These are phyloP conservation scores for Mystacornis crossleyi DNA, from an alignment of 2,113 vertebrate species.

Conservation along the genomic window DNA sequence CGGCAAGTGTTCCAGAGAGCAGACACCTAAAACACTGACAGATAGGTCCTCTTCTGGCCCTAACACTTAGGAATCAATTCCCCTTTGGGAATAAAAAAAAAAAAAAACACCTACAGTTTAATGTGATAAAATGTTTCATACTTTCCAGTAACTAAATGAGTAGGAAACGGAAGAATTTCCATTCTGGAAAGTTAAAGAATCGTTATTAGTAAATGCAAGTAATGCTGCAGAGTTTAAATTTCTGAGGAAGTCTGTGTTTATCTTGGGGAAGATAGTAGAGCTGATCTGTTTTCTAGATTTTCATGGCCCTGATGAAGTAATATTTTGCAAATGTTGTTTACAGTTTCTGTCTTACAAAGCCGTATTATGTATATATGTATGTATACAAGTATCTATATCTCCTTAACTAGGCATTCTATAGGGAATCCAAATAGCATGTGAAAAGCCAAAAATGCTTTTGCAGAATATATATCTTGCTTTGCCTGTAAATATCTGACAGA, in stretches of 20 bases:
- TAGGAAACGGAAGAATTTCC: conserved; percentile 20
- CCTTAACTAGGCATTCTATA: not conserved
- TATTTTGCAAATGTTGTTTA: conserved; percentile 58
- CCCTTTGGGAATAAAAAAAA: not conserved
- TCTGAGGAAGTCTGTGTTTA: conserved; percentile 40
- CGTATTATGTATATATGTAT: not conserved
- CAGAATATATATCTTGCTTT: not conserved
- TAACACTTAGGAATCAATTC: not conserved
- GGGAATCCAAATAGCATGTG: not conserved
- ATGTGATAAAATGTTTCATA: not conserved
- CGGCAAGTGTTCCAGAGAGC: not conserved
- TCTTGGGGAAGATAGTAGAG: not conserved
- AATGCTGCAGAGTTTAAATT: not conserved
- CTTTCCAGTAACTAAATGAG: conserved; percentile 1
- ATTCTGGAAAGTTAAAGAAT: conserved; percentile 5
- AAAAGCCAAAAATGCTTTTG: not conserved
- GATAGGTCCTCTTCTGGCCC: not conserved
- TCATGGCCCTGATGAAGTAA: not conserved
- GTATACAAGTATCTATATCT: not conserved
- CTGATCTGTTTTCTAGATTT: conserved; percentile 20
- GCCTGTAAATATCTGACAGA: not conserved
- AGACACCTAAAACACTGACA: not conserved
- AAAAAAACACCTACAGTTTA: not conserved
- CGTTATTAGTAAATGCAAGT: conserved; percentile 18
- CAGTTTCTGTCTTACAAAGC: not conserved